Evolutionary conservation across 2,888 invertebrate species (phyloP).

Genomic region (Drosophila villosipedis): DNA sequence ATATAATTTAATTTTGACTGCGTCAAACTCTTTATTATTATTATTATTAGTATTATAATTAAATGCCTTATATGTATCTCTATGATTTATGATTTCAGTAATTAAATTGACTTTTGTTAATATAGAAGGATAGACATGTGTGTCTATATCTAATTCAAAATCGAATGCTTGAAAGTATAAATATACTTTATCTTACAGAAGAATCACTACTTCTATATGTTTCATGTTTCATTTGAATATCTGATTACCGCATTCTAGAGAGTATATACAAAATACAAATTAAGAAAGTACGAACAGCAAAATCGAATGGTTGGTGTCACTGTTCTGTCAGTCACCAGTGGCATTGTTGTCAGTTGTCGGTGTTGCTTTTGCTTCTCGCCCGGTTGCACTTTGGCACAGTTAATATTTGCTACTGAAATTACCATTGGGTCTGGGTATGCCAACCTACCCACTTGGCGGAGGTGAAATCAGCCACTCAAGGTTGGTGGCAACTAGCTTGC

Average conservation of each 20-base stretch:
- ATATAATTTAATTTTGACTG: not conserved
- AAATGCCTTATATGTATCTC: not conserved
- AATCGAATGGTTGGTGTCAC: slow-evolving; percentile 12
- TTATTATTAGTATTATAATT: not conserved
- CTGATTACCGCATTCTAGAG: not conserved
- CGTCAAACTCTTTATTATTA: not conserved
- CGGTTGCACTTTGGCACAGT: slow-evolving; percentile 46
- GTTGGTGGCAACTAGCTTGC: slow-evolving; percentile 12
- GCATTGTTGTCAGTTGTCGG: slow-evolving; percentile 27
- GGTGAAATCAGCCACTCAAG: slow-evolving; percentile 13
- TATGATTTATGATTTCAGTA: too few species aligned
- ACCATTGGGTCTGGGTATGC: slow-evolving; percentile 13
- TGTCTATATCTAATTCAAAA: not conserved
- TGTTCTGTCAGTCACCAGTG: slow-evolving; percentile 19
- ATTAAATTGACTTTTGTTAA: not conserved
- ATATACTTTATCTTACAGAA: too few species aligned
- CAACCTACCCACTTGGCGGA: slow-evolving; percentile 32
- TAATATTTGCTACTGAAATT: slow-evolving; percentile 41
- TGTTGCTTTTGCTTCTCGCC: slow-evolving; percentile 3
- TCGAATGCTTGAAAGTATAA: not conserved
- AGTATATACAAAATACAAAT: not conserved
- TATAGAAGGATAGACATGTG: not conserved
- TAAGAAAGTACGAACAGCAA: slow-evolving; percentile 13
- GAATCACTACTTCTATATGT: not conserved
- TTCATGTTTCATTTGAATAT: not conserved